Evolutionary conservation across 2,797 vertebrate species (phyloP).

Genomic region (Paedocypris micromegethes): DNA sequence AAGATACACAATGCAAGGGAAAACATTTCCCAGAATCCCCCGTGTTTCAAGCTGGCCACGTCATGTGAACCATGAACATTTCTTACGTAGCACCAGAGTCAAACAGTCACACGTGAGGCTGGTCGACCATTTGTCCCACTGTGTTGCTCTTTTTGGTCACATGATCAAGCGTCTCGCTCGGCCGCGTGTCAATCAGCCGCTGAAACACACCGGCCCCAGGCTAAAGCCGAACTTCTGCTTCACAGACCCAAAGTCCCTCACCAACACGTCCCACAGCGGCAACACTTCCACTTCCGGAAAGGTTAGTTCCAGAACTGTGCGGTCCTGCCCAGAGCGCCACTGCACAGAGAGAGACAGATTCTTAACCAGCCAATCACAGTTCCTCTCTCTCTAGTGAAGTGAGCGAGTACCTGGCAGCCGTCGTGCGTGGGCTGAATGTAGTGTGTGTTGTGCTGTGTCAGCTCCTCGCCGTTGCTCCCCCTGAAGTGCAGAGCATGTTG

Average conservation of each 20-base stretch:
- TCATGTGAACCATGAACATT: conserved; percentile 40
- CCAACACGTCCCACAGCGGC: conserved; percentile 86
- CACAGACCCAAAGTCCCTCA: conserved; percentile 87
- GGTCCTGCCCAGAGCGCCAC: conserved; percentile 87
- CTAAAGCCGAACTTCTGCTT: conserved; percentile 97
- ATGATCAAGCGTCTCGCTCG: conserved; percentile 50
- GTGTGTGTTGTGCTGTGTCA: conserved; percentile 84
- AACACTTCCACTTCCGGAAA: conserved; percentile 81
- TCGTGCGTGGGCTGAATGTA: conserved; percentile 81
- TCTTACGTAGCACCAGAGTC: conserved; percentile 39
- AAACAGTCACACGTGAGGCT: conserved; percentile 17
- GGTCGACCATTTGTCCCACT: too few relatives aligned
- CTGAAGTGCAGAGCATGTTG: conserved; percentile 86
- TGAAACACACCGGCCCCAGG: conserved; percentile 90
- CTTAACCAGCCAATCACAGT: neutral
- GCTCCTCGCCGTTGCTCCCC: conserved; percentile 85
- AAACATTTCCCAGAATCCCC: conserved; percentile 17
- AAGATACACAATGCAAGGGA: neutral
- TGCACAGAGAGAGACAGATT: conserved; percentile 46
- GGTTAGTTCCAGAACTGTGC: conserved; percentile 84
- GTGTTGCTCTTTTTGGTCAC: conserved; percentile 13
- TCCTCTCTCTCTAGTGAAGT: neutral
- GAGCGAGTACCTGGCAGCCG: conserved; percentile 69
- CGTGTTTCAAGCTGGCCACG: conserved; percentile 10
- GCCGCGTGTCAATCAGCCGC: conserved; percentile 67